These are phyloP conservation scores for Serripes groenlandicus DNA, from an alignment of 2,888 invertebrate genomes.

Conservation along the genomic window DNA sequence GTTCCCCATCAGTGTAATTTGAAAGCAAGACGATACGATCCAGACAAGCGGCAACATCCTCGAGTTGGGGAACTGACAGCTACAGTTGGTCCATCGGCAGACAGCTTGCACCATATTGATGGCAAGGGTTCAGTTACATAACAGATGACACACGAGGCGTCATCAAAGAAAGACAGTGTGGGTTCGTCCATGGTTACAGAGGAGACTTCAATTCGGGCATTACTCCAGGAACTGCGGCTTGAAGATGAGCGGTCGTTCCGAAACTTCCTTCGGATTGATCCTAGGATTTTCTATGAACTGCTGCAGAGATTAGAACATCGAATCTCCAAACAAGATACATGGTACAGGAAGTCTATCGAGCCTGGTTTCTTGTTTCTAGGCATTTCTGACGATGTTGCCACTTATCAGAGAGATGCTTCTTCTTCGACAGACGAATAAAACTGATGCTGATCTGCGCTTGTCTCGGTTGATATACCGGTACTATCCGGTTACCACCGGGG, in stretches of 20 bases:
- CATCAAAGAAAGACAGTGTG: slow-evolving; percentile 8
- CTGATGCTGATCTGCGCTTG: too few relatives aligned
- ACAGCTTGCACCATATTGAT: slow-evolving; percentile 13
- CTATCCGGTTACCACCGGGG: too few relatives aligned
- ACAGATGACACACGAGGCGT: slow-evolving; percentile 4
- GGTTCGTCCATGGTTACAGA: slow-evolving; percentile 12
- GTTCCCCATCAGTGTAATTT: too few relatives aligned
- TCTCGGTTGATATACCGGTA: too few relatives aligned
- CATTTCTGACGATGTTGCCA: too few relatives aligned
- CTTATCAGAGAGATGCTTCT: too few relatives aligned
- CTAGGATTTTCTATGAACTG: slow-evolving; percentile 10
- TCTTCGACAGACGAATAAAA: too few relatives aligned
- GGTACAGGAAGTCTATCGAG: slow-evolving; percentile 18
- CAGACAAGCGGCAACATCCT: too few relatives aligned
- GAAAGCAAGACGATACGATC: too few relatives aligned
- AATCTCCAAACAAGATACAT: slow-evolving; percentile 21
- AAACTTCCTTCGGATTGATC: slow-evolving; percentile 16
- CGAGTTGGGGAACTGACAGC: too few relatives aligned
- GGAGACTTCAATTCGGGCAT: slow-evolving; percentile 17
- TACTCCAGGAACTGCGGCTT: slow-evolving; percentile 10
- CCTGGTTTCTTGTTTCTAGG: slow-evolving; percentile 25
- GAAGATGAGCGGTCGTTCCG: slow-evolving; percentile 17
- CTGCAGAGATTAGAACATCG: slow-evolving; percentile 5
- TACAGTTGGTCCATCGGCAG: slow-evolving; percentile 10
- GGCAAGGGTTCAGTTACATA: slow-evolving; percentile 16